These are phyloP conservation scores for Lissocephala sabroskyi DNA, from an alignment of 2,888 invertebrate species.

Conservation along the genomic window DNA sequence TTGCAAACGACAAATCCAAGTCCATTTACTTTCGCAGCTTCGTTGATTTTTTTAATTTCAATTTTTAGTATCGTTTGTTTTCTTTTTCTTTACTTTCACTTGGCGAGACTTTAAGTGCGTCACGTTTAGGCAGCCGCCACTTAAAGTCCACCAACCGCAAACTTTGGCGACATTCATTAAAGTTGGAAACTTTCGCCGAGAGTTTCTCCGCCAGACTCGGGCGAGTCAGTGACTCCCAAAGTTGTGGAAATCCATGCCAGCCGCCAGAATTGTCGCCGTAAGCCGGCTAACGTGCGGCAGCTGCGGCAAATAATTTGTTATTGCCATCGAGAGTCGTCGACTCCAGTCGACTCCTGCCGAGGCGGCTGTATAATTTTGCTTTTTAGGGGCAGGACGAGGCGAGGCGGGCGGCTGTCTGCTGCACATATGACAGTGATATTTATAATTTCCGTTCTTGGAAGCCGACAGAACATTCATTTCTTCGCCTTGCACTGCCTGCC, in stretches of 20 bases:
- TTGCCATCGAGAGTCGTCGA: too few species aligned
- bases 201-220: conserved; percentile 6
- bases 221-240: conserved; percentile 42
- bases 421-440: conserved; percentile 55
- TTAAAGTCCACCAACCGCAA: background rate
- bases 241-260: conserved; percentile 27
- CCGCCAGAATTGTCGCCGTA: too few species aligned
- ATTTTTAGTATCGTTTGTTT: too few species aligned
- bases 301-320: conserved; percentile 38
- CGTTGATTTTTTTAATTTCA: background rate
- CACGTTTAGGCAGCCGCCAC: background rate
- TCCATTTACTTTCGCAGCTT: background rate
- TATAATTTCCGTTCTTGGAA: conserved; percentile 60
- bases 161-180: conserved; percentile 31
- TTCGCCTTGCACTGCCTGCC: background rate
- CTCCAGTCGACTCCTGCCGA: too few species aligned
- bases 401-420: conserved; percentile 43
- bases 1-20: background rate
- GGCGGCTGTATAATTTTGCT: too few species aligned
- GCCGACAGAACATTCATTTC: too few species aligned
- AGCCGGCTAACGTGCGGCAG: conserved; percentile 22
- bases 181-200: conserved; percentile 19
- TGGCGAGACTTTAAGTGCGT: too few species aligned
- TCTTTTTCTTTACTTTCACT: too few species aligned
- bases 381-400: too few species aligned